Evolutionary conservation across 2,888 invertebrate genomes (phyloP).

Genomic region (Ophion costatus): DNA sequence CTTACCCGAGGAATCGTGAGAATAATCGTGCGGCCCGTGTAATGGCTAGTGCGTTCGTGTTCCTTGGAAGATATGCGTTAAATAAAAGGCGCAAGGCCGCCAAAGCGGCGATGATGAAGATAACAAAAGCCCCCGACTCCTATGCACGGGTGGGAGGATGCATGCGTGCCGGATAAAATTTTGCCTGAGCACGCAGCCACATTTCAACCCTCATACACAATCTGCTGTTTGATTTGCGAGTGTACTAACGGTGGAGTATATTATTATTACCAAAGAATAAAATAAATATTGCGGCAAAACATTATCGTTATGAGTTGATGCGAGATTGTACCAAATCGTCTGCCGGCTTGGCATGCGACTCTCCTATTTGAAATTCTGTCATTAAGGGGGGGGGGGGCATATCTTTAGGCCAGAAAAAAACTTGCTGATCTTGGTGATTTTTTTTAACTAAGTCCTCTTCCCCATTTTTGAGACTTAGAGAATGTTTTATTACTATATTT

Average conservation of each 20-base stretch:
- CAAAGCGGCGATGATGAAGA: constrained; percentile 62
- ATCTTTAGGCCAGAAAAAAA: too few species aligned
- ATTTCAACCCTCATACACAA: constrained; percentile 9
- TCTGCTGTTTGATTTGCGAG: not conserved
- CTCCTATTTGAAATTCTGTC: not conserved
- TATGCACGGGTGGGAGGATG: constrained; percentile 4
- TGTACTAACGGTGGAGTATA: not conserved
- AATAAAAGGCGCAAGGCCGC: constrained; percentile 60
- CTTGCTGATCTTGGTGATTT: too few species aligned
- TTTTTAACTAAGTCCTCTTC: too few species aligned
- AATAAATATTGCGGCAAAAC: not conserved
- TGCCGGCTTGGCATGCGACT: constrained; percentile 8
- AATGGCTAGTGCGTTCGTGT: constrained; percentile 23
- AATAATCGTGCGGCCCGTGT: not conserved
- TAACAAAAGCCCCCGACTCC: constrained; percentile 41
- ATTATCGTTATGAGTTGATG: not conserved
- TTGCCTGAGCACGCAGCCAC: constrained; percentile 36
- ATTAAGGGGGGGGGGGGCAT: too few species aligned
- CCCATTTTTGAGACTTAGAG: too few species aligned
- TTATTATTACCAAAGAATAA: not conserved
- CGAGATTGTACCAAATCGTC: not conserved
- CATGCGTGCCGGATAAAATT: constrained; percentile 44
- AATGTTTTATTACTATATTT: too few species aligned
- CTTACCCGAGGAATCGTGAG: constrained; percentile 22
- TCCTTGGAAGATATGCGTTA: constrained; percentile 57